Conservation (phyloP, 2,888 invertebrate species). For the Formica aserva region DNA sequence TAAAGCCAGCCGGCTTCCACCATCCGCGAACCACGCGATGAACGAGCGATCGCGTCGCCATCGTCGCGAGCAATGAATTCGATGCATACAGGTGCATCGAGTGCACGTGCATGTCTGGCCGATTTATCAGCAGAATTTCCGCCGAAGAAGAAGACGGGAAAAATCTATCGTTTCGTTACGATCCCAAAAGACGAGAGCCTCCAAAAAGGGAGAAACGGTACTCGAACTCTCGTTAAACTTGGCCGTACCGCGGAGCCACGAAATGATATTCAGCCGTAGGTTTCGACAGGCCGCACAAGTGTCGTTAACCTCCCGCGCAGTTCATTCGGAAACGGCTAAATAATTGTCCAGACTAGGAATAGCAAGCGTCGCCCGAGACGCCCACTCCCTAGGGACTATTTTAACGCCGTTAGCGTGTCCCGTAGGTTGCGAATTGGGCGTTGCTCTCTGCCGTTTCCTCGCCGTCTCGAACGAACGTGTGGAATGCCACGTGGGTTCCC, state of each 20-base stretch:
- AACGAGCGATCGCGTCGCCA: neutral
- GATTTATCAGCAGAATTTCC: neutral
- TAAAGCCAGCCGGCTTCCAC: slow-evolving; percentile 33
- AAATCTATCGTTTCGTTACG: slow-evolving; percentile 33
- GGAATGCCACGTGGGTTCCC: slow-evolving; percentile 71
- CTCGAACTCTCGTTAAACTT: slow-evolving; percentile 65
- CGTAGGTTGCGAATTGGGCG: slow-evolving; percentile 82
- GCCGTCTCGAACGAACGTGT: slow-evolving; percentile 46
- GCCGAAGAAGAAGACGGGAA: neutral
- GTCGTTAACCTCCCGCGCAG: slow-evolving; percentile 83
- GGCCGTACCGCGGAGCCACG: slow-evolving; percentile 72
- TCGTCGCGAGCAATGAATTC: slow-evolving; percentile 23
- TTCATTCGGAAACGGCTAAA: slow-evolving; percentile 72
- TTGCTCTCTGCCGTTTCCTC: slow-evolving; percentile 74
- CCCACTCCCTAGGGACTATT: slow-evolving; percentile 73
- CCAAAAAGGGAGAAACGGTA: slow-evolving; percentile 15
- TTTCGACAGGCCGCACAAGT: slow-evolving; percentile 81
- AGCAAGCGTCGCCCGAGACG: slow-evolving; percentile 50
- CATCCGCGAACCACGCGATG: neutral
- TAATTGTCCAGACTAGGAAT: slow-evolving; percentile 80
- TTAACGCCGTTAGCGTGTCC: slow-evolving; percentile 61
- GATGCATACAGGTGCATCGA: slow-evolving; percentile 49
- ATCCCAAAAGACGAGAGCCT: neutral
- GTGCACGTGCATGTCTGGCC: slow-evolving; percentile 12
- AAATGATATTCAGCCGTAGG: slow-evolving; percentile 81